A percentile compares a stretch with the other conserved stretches of the same genome.
These are phyloP conservation scores for Crenuchus spilurus DNA, from an alignment of 2,797 vertebrate species.

Conservation along the genomic window DNA sequence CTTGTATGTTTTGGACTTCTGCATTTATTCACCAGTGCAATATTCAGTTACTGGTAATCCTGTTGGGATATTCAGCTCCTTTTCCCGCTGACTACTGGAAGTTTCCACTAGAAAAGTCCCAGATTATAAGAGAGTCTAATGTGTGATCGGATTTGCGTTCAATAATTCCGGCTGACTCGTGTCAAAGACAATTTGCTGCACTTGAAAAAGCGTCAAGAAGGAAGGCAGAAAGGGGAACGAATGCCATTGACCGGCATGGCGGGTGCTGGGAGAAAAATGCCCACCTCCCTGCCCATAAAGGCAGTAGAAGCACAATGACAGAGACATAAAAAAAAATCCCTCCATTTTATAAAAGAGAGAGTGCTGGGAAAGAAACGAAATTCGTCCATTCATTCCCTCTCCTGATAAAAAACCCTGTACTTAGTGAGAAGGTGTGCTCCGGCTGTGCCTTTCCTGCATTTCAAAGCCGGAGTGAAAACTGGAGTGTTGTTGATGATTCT, in stretches of 20 bases:
- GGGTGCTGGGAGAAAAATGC: conserved; percentile 48
- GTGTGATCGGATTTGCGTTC: conserved; percentile 35
- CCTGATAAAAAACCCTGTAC: background rate
- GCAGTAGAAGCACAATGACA: conserved; percentile 45
- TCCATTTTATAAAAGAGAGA: conserved; percentile 40
- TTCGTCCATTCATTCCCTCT: conserved; percentile 14
- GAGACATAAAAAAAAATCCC: conserved; percentile 47
- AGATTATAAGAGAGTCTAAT: background rate
- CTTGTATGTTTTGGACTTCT: background rate
- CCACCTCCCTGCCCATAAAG: conserved; percentile 36
- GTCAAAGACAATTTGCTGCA: conserved; percentile 44
- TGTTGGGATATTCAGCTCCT: background rate
- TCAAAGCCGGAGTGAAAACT: conserved; percentile 51
- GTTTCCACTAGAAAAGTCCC: conserved; percentile 9
- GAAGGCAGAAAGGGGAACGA: conserved; percentile 53
- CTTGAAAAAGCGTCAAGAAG: conserved; percentile 40
- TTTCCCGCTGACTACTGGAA: conserved; percentile 29
- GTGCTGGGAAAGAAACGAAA: conserved; percentile 25
- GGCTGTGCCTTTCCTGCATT: conserved; percentile 48
- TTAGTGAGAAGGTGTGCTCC: conserved; percentile 48
- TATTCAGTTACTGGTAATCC: background rate
- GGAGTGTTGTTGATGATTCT: conserved; percentile 59
- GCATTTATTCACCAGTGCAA: background rate
- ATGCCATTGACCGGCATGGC: conserved; percentile 51
- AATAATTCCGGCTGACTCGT: conserved; percentile 52